phyloP scores from a whole-genome alignment of 1,140 invertebrate genomes.

The Drosophila nasuta region DNA sequence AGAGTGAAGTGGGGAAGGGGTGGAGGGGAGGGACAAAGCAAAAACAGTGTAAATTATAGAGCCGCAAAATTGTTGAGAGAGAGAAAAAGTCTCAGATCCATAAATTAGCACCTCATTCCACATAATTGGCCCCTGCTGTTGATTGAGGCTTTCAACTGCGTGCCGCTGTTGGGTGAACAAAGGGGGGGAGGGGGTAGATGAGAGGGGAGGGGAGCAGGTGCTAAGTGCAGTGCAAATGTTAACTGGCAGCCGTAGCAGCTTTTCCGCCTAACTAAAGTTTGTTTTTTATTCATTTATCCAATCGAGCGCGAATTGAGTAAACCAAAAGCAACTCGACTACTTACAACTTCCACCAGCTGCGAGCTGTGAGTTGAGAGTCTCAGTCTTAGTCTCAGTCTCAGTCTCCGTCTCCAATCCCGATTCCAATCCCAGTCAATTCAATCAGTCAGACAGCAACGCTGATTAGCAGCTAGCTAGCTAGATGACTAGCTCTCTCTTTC shows the following conservation, averaged over 20 bases:
- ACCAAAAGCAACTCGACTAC: not conserved
- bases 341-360: constrained; percentile 12
- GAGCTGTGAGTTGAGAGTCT: constrained; percentile 30
- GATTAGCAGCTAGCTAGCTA: constrained; percentile 61
- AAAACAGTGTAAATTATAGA: constrained; percentile 69
- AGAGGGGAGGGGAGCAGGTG: constrained; percentile 24
- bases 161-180: not conserved
- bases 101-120: constrained; percentile 83
- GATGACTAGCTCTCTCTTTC: constrained; percentile 3
- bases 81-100: constrained; percentile 69
- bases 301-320: constrained; percentile 62
- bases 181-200: constrained; percentile 8
- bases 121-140: constrained; percentile 64
- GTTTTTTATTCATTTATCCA: constrained; percentile 78
- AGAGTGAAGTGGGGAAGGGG: not conserved
- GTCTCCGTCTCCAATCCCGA: not conserved
- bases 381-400: not conserved
- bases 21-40: constrained; percentile 37
- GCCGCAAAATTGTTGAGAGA: constrained; percentile 56
- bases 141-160: constrained; percentile 77
- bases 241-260: constrained; percentile 56
- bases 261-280: constrained; percentile 59
- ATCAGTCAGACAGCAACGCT: constrained; percentile 69
- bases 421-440: constrained; percentile 65
- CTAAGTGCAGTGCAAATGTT: constrained; percentile 82